Conservation (phyloP, 2,888 invertebrate genomes). For the Micoletzkya japonica region DNA sequence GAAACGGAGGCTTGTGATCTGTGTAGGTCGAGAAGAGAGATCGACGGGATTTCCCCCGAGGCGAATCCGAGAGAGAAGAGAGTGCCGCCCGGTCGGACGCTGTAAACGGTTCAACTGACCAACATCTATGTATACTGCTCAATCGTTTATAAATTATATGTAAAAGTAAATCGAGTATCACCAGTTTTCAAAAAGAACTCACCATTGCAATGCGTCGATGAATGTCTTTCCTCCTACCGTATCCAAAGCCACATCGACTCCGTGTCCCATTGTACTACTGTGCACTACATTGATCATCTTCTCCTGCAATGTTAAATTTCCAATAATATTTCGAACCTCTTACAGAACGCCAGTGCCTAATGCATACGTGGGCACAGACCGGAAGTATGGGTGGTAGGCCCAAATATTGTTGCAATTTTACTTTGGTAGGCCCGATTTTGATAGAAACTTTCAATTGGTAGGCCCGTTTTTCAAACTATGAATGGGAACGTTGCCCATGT, state of each 20-base stretch:
- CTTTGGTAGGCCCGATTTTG: no score
- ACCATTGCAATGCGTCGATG: constrained; percentile 72
- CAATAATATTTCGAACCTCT: not conserved
- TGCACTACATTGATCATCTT: constrained; percentile 69
- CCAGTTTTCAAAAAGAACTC: constrained; percentile 32
- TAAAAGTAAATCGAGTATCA: not conserved
- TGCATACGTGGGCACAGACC: no score
- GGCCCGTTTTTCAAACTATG: no score
- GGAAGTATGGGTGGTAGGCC: no score
- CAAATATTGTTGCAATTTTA: no score
- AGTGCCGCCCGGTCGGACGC: constrained; percentile 70
- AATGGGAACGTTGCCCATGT: not conserved
- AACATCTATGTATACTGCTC: not conserved
- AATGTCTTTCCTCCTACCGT: constrained; percentile 73
- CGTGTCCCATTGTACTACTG: constrained; percentile 71
- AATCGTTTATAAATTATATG: not conserved
- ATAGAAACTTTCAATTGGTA: no score
- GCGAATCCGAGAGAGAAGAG: constrained; percentile 69
- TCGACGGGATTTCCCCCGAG: constrained; percentile 68
- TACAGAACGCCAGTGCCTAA: not conserved
- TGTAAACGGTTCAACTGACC: constrained; percentile 60
- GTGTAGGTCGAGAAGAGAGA: constrained; percentile 63
- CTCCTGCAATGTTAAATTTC: constrained; percentile 47
- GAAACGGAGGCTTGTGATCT: constrained; percentile 35
- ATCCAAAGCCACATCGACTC: constrained; percentile 74